Percentiles rank a stretch among this genome's conserved stretches.
phyloP scores from a whole-genome alignment of 2,797 vertebrate species.

The Kryptopterus vitreolus region DNA sequence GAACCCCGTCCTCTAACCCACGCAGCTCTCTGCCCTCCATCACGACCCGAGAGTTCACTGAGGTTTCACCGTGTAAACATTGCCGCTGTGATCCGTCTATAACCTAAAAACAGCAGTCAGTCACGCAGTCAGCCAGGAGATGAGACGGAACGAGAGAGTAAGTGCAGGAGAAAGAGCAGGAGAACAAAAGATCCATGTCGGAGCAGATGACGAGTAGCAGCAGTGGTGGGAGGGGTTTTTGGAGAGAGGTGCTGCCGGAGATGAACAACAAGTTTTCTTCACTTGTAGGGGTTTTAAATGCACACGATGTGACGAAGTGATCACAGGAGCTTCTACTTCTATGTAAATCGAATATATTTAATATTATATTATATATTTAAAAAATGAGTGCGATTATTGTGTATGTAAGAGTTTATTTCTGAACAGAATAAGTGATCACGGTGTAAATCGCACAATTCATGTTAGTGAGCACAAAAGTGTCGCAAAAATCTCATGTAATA shows the following conservation, averaged over 20 bases:
- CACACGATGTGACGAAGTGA: neutral
- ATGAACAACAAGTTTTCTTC: neutral
- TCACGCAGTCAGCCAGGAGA: constrained; percentile 42
- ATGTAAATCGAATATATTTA: too few species aligned
- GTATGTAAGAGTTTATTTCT: too few species aligned
- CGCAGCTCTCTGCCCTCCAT: constrained; percentile 32
- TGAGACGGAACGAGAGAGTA: constrained; percentile 11
- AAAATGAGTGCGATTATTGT: too few species aligned
- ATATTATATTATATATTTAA: too few species aligned
- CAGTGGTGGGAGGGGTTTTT: neutral
- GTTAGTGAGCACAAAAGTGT: neutral
- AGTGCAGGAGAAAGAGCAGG: neutral
- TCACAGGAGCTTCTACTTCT: too few species aligned
- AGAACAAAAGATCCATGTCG: neutral
- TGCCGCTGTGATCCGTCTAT: constrained; percentile 32
- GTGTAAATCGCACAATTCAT: neutral
- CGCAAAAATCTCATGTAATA: neutral
- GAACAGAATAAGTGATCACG: neutral
- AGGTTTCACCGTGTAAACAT: constrained; percentile 43
- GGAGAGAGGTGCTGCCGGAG: neutral
- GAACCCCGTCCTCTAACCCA: constrained; percentile 38
- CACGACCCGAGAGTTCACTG: constrained; percentile 35
- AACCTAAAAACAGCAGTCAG: constrained; percentile 43
- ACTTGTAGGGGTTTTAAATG: neutral
- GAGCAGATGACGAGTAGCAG: neutral